Conservation (phyloP, 2,797 vertebrate species). For the Rhinogobio ventralis region DNA sequence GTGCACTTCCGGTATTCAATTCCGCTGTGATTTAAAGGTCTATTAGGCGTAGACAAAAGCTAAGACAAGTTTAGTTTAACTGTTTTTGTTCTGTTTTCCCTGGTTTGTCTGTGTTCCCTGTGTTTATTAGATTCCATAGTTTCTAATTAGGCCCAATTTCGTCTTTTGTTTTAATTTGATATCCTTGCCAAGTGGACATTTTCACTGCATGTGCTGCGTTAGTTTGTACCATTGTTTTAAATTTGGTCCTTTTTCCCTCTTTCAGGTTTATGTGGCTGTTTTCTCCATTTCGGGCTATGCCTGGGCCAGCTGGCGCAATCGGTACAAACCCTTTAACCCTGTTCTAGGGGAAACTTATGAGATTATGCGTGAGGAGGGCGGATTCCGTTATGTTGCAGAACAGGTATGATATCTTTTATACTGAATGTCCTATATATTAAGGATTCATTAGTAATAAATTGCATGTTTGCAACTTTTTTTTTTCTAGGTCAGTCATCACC, state of each 20-base stretch:
- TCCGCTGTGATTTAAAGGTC: no score
- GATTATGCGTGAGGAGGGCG: constrained; percentile 84
- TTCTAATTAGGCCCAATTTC: no score
- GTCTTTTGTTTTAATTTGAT: no score
- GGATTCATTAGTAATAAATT: not conserved
- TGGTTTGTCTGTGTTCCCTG: no score
- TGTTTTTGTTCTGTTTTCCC: no score
- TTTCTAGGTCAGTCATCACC: constrained; percentile 88
- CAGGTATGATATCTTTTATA: constrained; percentile 77
- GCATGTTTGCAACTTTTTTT: not conserved
- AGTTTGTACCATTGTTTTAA: not conserved
- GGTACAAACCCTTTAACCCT: constrained; percentile 93
- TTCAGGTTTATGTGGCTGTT: constrained; percentile 85
- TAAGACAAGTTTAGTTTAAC: no score
- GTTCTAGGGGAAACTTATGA: constrained; percentile 93
- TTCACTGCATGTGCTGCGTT: not conserved
- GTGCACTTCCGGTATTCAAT: no score
- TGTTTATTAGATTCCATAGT: no score
- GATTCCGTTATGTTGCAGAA: constrained; percentile 88
- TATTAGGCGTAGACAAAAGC: no score
- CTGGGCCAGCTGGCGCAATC: constrained; percentile 87
- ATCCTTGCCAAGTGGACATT: no score
- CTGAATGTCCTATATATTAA: no score
- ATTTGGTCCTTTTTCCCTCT: not conserved
- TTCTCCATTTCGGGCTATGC: constrained; percentile 93